Evolutionary conservation across 2,888 invertebrate species (phyloP).

Genomic region (Rhimphoctona megacephalus): DNA sequence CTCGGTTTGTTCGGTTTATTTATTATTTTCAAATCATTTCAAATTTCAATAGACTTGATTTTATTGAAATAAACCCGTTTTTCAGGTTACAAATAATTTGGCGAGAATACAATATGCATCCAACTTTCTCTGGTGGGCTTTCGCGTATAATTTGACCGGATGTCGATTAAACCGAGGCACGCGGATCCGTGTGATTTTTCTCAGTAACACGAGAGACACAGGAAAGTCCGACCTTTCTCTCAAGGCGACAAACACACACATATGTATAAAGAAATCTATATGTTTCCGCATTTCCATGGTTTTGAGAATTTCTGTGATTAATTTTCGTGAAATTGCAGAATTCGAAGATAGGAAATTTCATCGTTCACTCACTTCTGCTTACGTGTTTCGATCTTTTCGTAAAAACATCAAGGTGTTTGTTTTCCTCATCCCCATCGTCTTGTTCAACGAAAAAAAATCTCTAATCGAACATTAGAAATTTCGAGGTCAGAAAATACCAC

Average conservation of each 20-base stretch:
- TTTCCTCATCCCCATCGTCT: neutral
- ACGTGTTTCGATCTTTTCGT: neutral
- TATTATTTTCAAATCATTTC: neutral
- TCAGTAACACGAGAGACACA: conserved; percentile 28
- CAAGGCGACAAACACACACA: neutral
- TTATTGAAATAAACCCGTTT: conserved; percentile 5
- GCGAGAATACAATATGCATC: neutral
- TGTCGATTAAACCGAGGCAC: conserved; percentile 33
- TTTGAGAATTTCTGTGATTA: conserved; percentile 6
- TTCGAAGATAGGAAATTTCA: neutral
- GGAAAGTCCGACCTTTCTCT: conserved; percentile 65
- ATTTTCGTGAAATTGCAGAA: conserved; percentile 13
- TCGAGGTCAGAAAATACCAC: neutral
- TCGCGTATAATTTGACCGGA: conserved; percentile 53
- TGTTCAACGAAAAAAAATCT: conserved; percentile 32
- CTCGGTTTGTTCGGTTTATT: neutral
- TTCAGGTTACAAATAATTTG: conserved; percentile 20
- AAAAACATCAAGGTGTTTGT: neutral
- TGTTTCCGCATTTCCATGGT: conserved; percentile 12
- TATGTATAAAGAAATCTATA: conserved; percentile 5
- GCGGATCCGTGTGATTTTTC: conserved; percentile 48
- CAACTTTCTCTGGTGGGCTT: conserved; percentile 49
- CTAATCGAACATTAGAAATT: conserved; percentile 18
- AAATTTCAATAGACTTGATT: neutral
- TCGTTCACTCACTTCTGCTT: neutral